phyloP scores from a whole-genome alignment of 35 echinoderm and acorn worm genomes.

The Stichopus chloronotus region DNA sequence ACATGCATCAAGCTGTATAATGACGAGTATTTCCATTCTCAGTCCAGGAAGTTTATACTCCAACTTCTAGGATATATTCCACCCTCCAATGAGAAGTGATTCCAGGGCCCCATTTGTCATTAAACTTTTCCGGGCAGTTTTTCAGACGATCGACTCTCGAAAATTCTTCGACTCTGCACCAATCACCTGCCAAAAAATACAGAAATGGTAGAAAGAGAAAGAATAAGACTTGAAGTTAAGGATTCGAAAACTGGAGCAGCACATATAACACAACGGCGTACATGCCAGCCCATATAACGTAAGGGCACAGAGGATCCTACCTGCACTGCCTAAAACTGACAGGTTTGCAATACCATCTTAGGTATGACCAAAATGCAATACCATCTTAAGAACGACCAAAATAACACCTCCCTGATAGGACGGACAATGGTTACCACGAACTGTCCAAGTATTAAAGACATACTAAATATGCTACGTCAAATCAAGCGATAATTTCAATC shows the following conservation, averaged over 20 bases:
- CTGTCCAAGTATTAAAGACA: too few species aligned
- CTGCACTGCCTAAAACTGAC: neutral
- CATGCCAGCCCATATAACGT: neutral
- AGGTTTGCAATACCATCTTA: neutral
- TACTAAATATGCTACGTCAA: too few species aligned
- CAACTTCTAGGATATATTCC: neutral
- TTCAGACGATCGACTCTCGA: slow-evolving; percentile 9
- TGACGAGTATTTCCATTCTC: too few species aligned
- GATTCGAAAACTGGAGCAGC: neutral
- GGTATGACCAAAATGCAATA: neutral
- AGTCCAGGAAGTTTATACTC: too few species aligned
- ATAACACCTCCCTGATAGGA: too few species aligned
- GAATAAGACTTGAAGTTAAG: neutral
- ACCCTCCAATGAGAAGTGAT: slow-evolving; percentile 28
- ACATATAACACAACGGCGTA: neutral
- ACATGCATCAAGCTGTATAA: too few species aligned
- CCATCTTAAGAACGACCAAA: neutral
- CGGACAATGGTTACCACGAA: too few species aligned
- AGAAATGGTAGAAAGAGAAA: neutral
- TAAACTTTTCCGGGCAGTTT: neutral
- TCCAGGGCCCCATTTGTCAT: neutral
- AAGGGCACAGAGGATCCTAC: neutral
- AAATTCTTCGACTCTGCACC: slow-evolving; percentile 28
- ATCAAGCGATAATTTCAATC: too few species aligned
- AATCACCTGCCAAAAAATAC: neutral